Evolutionary conservation across 2,797 vertebrate species (phyloP), one percentile per base, ranked within the genome.

Genomic region (Otus scops): DNA sequence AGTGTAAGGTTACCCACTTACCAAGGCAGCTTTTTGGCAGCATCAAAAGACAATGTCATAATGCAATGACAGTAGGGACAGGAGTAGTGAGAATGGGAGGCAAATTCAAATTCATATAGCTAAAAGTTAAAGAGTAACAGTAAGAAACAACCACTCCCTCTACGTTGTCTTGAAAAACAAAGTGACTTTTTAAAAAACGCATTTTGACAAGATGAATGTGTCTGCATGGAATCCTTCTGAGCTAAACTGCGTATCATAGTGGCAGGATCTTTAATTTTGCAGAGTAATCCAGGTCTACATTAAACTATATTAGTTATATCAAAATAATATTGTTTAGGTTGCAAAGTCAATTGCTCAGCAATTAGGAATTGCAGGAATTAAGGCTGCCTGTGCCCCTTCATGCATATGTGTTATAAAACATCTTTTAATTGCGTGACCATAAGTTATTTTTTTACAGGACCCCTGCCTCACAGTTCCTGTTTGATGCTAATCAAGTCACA

Each of bases 301-400:
- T 59, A 85, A 63, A 28, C 27, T 39, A 1, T 45, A 65, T 53
- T 74, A 57, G 54, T 53, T 47, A 34, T 39, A 69, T 48, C 11
- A 45, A 73, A 91, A 41, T 1, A 48, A 34, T 75, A 39, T 41
- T 61, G 2, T 47, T 59, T 30, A 76, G 11, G 59, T 95, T 96
- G 92, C 51, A 70, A 92, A 69, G 28, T 93, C 80, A 95, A 93
- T 32, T 56, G 32, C 83, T 94, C 67, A 89, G 20, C 64, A 68
- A 12, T 82, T 93, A 80, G 50, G 93, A 96, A 85, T 51, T 97
- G 88, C 92, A 95, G 88, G 94, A 96, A 96, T 96, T 96, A 96
- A 95, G 80, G 60, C 88, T 91, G 81, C 93, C 95, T 82, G 84
- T 96, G 80, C 90, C 34, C 20, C n/a, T 85, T 78, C 68, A 70